Evolutionary conservation across 2,888 invertebrate species (phyloP).

Genomic region (Lochmaea crataegi): DNA sequence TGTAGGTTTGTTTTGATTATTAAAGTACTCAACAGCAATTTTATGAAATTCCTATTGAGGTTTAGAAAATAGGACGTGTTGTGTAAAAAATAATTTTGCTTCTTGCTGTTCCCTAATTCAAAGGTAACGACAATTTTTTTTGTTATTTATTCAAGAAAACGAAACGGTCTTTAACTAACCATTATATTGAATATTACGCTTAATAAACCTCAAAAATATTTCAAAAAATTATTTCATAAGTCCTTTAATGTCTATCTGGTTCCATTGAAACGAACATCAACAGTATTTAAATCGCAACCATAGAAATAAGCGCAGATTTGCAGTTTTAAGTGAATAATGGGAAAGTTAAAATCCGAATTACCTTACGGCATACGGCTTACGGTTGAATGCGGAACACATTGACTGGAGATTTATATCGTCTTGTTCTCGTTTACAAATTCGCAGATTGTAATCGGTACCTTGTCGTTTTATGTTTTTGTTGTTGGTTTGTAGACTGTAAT

Average conservation of each 20-base stretch:
- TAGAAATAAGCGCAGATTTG: conserved; percentile 20
- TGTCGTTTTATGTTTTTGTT: conserved; percentile 23
- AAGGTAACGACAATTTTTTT: no score
- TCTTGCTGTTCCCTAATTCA: no score
- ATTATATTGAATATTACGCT: neutral
- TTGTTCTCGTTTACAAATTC: conserved; percentile 34
- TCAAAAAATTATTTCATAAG: neutral
- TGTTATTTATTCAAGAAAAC: no score
- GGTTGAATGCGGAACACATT: conserved; percentile 31
- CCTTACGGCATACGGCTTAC: conserved; percentile 22
- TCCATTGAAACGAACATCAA: conserved; percentile 18
- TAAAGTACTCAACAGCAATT: no score
- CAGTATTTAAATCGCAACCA: conserved; percentile 25
- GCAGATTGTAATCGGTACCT: conserved; percentile 32
- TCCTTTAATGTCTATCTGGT: conserved; percentile 1
- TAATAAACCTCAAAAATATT: neutral
- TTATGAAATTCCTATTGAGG: no score
- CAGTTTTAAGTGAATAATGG: conserved; percentile 31
- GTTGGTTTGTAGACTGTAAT: conserved; percentile 19
- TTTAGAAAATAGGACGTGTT: no score
- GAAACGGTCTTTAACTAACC: no score
- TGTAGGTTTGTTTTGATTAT: no score
- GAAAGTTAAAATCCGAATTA: conserved; percentile 28
- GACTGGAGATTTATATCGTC: conserved; percentile 33
- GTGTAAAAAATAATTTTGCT: no score